Conservation (phyloP, 92 coral and sea anemone genomes). For the Porites divaricata region DNA sequence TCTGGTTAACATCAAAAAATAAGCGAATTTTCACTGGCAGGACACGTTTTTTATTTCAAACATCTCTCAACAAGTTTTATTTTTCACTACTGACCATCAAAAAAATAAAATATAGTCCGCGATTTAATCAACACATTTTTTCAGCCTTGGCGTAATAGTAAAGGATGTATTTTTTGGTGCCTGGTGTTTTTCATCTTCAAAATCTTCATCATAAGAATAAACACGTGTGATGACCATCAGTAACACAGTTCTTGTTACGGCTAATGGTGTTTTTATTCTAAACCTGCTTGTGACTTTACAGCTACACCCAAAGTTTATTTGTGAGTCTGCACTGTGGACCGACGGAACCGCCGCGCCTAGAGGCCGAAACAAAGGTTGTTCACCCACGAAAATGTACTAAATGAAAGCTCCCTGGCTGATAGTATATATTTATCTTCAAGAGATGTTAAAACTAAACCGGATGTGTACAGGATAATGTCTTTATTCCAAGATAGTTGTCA, state of each 20-base stretch:
- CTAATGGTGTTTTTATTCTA: not conserved
- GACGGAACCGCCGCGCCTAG: not conserved
- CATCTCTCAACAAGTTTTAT: not conserved
- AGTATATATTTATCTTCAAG: slow-evolving; percentile 25
- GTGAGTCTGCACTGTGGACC: not conserved
- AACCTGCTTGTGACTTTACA: not conserved
- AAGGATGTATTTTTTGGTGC: not conserved
- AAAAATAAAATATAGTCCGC: not conserved
- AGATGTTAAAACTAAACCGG: slow-evolving; percentile 42
- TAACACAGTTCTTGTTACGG: not conserved
- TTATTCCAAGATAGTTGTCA: slow-evolving; percentile 24
- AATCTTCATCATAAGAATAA: slow-evolving; percentile 2
- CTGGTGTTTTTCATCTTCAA: slow-evolving; percentile 18
- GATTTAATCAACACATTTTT: not conserved
- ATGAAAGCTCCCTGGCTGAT: slow-evolving; percentile 13
- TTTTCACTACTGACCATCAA: not conserved
- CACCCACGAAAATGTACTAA: slow-evolving; percentile 27
- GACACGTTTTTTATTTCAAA: not conserved
- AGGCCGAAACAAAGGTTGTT: not conserved
- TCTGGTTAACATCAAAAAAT: not conserved
- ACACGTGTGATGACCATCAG: not conserved
- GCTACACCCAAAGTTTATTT: no score
- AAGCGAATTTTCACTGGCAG: not conserved
- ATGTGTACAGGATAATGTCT: not conserved
- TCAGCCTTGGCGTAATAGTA: not conserved